Base-by-base conservation (phyloP, 2,113 vertebrate species). In the Edolisoma coerulescens region DNA sequence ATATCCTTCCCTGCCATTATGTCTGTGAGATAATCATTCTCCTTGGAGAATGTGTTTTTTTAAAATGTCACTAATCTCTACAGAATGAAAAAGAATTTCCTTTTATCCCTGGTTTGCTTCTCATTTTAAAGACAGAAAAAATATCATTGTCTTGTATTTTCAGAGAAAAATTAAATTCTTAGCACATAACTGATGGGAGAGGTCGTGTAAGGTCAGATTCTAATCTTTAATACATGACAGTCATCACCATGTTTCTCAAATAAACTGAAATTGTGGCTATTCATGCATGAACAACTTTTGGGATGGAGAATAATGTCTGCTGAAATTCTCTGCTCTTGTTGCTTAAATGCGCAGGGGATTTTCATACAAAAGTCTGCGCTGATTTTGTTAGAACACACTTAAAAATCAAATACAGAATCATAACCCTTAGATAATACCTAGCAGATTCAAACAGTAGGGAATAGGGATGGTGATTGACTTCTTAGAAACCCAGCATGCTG, bases 251-350 rank as follows among this genome's bases (percentile, higher is more conserved):
- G 67, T 94, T 95, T 88, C 71, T 88, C 75, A 96, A 79, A 91
- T 95, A 82, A 95, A 85, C 50, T 90, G 63, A 70, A 90, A 74
- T 84, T 88, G 54, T 67, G 30, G 33, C 71, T 93, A 30, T 94
- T 94, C 75, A 70, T 70, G 71, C 71, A 84, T n/a, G 69, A 94
- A 63, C 78, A 74, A 8, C 84, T 92, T 94, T 80, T 77, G 22
- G 26, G 47, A 59, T 26, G 30, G 75, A 77, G 82, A 77, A 60
- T 67, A 91, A 6, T 50, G 33, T 69, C 81, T 91, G 41, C 45
- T 90, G 59, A 84, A 91, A 67, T 83, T 76, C 45, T 91, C 42
- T 80, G 32, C n/a, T 84, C 71, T 65, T 69, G 61, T 85, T 5
- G 11, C 24, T 85, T 80, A 80, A 77, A 88, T 77, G 47, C 52